Base-by-base conservation (phyloP, 2,797 vertebrate genomes). In the Poecilia wingei region DNA sequence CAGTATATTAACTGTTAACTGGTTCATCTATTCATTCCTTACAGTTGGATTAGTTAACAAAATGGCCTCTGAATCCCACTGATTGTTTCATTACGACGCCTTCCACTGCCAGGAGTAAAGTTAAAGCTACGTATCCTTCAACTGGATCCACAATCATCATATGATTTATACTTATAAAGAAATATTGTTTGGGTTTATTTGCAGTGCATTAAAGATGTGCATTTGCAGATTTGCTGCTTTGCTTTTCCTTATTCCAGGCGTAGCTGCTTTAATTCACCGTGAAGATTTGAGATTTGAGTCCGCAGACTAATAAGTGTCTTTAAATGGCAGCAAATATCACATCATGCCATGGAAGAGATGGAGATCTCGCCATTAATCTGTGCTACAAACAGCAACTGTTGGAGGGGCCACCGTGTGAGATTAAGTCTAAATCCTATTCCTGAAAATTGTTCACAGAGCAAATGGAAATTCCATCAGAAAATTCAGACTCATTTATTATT, bases 401-500 rank as follows among this genome's bases (percentile, higher is more conserved):
- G 87, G 90, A 93, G 87, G 89, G 87, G 92, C 86, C 91, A 93
- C 83, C 14, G 25, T 75, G 45, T 79, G 93, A 95, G 91, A 95
- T 96, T 94, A 95, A 82, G 80, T 45, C 71, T 91, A 95, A 93
- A 95, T 95, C 95, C 93, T 94, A 91, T 90, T 93, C 89, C 91
- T 89, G 91, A 92, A 95, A 94, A 92, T 87, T 91, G 89, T 92
- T 93, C 92, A 69, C 81, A 83, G 89, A 51, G 77, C 91, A 94
- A 96, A 95, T 95, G 94, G 94, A 94, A 95, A 95, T 95, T 93
- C 92, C 93, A 93, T 93, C 91, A 94, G 92, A 95, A 95, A 94
- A 94, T 92, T 92, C 93, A 76, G 71, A 70, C 82, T 91, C 88
- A 95, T 96, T 94, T 95, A 96, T 96, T 95, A 96, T 96, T 95